Conservation (phyloP, 1,140 invertebrate species). For the Drosophila auraria region DNA sequence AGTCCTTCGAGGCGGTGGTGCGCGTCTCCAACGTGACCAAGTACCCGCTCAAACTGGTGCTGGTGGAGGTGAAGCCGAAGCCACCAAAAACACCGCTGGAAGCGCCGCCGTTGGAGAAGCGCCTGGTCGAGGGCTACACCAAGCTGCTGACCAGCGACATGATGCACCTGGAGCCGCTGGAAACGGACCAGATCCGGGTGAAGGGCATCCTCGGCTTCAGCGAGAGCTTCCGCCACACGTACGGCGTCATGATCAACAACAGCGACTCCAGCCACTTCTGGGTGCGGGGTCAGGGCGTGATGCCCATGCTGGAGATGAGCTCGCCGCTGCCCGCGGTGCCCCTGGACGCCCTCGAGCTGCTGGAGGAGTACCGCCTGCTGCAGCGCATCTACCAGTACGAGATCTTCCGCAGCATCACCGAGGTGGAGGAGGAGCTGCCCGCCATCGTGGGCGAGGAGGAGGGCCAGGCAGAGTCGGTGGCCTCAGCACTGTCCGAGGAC, state of each 20-base stretch:
- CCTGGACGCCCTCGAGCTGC: constrained; percentile 26
- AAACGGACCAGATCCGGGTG: constrained; percentile 34
- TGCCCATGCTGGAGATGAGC: constrained; percentile 64
- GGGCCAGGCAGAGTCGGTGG: constrained; percentile 6
- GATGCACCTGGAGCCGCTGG: constrained; percentile 36
- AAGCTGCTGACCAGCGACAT: constrained; percentile 43
- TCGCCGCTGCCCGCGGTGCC: constrained; percentile 17
- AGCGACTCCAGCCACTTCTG: constrained; percentile 49
- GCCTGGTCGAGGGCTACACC: constrained; percentile 50
- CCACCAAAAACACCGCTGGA: background rate
- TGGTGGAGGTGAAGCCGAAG: constrained; percentile 18
- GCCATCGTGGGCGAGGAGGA: constrained; percentile 31
- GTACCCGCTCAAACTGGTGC: constrained; percentile 42
- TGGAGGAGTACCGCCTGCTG: constrained; percentile 62
- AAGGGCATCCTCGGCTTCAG: constrained; percentile 66
- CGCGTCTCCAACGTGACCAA: constrained; percentile 61
- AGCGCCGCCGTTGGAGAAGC: background rate
- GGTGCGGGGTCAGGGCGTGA: constrained; percentile 67
- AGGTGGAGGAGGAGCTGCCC: constrained; percentile 40
- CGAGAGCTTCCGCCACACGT: constrained; percentile 59
- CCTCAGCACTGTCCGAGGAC: constrained; percentile 16
- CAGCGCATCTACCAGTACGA: constrained; percentile 74
- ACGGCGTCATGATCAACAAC: constrained; percentile 58
- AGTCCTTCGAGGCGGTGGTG: constrained; percentile 40
- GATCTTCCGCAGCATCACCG: constrained; percentile 71